These are phyloP conservation scores for Nematolebias whitei DNA, from an alignment of 2,113 vertebrate genomes.

Conservation along the genomic window DNA sequence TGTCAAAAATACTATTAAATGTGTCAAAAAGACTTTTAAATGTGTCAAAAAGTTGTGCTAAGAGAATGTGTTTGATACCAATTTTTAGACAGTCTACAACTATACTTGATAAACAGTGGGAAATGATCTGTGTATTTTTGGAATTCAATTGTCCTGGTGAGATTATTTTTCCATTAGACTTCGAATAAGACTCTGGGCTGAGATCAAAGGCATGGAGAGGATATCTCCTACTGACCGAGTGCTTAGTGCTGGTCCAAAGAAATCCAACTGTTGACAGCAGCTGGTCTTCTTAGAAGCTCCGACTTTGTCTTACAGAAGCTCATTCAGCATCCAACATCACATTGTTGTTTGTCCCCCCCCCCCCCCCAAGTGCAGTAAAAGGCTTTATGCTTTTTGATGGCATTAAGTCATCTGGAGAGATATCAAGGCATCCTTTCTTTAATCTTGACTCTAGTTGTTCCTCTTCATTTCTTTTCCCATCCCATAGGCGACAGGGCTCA, in stretches of 20 bases:
- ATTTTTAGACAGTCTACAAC: slow-evolving; percentile 14
- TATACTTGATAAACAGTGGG: slow-evolving; percentile 36
- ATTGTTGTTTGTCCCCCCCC: slow-evolving; percentile 28
- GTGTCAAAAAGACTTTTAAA: slow-evolving; percentile 12
- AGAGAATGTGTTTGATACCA: neutral
- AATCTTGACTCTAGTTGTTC: slow-evolving; percentile 53
- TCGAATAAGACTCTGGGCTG: slow-evolving; percentile 45
- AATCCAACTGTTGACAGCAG: slow-evolving; percentile 64
- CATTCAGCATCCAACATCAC: slow-evolving; percentile 43
- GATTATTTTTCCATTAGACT: slow-evolving; percentile 60
- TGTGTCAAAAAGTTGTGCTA: neutral
- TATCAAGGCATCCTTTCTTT: slow-evolving; percentile 57
- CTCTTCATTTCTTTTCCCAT: slow-evolving; percentile 50
- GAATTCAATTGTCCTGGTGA: slow-evolving; percentile 36
- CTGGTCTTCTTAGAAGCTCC: slow-evolving; percentile 50
- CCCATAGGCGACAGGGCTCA: slow-evolving; percentile 54
- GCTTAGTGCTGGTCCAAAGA: slow-evolving; percentile 66
- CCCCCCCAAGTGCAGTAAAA: slow-evolving; percentile 21
- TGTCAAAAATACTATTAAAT: slow-evolving; percentile 21
- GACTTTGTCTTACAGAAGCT: slow-evolving; percentile 58
- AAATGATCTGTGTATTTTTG: slow-evolving; percentile 34
- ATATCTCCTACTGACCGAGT: slow-evolving; percentile 68
- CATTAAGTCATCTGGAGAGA: slow-evolving; percentile 62
- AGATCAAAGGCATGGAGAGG: slow-evolving; percentile 68
- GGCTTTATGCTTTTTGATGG: slow-evolving; percentile 46